A percentile compares a stretch with the other conserved stretches of the same genome.
phyloP scores from a whole-genome alignment of 2,888 invertebrate genomes.

The Ametastegia equiseti region DNA sequence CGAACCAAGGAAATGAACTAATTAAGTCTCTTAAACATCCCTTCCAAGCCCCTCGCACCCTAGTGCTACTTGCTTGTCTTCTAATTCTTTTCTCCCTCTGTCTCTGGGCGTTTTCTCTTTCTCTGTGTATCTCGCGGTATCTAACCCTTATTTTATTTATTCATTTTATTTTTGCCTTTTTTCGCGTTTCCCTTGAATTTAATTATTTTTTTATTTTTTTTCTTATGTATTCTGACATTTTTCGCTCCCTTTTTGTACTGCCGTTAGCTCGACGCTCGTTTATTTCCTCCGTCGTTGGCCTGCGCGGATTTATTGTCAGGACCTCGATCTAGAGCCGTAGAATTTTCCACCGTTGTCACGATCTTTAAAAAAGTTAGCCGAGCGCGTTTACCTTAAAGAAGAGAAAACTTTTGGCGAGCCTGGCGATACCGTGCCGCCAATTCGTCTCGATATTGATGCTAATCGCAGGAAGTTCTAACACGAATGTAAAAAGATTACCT shows the following conservation, averaged over 20 bases:
- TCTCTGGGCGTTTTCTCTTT: not conserved
- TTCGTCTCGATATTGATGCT: slow-evolving; percentile 10
- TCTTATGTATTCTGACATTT: not conserved
- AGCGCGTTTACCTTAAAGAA: not conserved
- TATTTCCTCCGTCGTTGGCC: not conserved
- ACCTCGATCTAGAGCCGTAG: not conserved
- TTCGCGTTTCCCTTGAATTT: not conserved
- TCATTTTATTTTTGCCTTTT: not conserved
- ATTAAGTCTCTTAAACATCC: slow-evolving; percentile 57
- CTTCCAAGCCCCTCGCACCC: not conserved
- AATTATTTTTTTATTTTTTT: not conserved
- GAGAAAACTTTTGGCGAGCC: not conserved
- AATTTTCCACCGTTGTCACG: not conserved
- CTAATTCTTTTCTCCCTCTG: slow-evolving; percentile 22
- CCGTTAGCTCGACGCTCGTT: not conserved
- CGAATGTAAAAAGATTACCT: not conserved
- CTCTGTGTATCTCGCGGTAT: slow-evolving; percentile 19
- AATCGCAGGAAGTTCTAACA: not conserved
- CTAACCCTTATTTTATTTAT: not conserved
- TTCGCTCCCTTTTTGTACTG: not conserved
- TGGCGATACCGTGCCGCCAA: not conserved
- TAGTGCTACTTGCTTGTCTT: slow-evolving; percentile 31
- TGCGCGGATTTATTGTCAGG: slow-evolving; percentile 34
- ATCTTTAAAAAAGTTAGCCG: slow-evolving; percentile 16
- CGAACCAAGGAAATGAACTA: slow-evolving; percentile 56